Evolutionary conservation across 2,797 vertebrate species (phyloP), one percentile per base, ranked within the genome.

Genomic region (Bradypodion ventrale): DNA sequence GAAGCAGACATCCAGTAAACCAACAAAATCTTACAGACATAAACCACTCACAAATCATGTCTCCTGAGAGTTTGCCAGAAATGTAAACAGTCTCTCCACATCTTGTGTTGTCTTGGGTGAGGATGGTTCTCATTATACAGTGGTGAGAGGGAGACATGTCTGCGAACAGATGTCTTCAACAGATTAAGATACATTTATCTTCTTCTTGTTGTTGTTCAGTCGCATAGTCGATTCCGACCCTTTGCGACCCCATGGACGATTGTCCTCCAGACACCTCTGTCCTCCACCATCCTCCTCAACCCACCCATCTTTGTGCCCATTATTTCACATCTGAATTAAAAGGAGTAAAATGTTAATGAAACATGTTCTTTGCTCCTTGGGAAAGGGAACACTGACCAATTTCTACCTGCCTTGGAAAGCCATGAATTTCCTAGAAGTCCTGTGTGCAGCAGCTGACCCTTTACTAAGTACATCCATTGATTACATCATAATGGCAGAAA

Each of bases 401-500:
- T 83, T 40, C 49, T 84, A 32, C 44, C 46, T 75, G 7, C 63
- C 40, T 78, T 19, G 21, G n/a, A 44, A 89, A 66, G 21, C 62
- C 46, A 62, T 37, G 9, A 5, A 1, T 79, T 46, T 49, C 21
- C 19, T 23, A 42, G n/a, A 10, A 5, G 29, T 49, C 12, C 16
- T 42, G 32, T 32, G 15, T 69, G 40, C 25, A n/a, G n/a, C 83
- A 89, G 40, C 2, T 82, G 1, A 21, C 25, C 42, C 82, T 82
- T 63, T 7, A 0, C 7, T 32, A 82, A 76, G 52, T 75, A 80
- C 16, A 87, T 42, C 52, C 40, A 5, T 15, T 84, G 79, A 78
- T 87, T 82, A 87, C 79, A 82, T 85, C 82, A 84, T 82, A 75
- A 87, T 83, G 69, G 12, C 80, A 82, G 79, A 87, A 91, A 91